Evolutionary conservation across 1,140 invertebrate genomes (phyloP), one percentile per base, ranked within the genome.

Genomic region (Papilio dardanus): DNA sequence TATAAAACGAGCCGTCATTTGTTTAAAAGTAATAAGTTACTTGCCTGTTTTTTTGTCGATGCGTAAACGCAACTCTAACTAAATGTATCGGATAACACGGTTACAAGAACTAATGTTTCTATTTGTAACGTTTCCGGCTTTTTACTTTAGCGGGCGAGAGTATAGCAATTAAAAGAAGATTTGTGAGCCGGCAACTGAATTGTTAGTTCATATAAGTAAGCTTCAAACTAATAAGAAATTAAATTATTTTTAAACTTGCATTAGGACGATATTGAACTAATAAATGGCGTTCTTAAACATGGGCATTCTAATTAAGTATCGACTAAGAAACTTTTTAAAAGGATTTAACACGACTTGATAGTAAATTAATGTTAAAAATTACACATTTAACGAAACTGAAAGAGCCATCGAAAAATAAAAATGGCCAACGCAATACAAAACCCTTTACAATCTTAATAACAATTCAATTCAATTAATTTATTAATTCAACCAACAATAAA

Each of bases 81-180:
- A 74, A 76, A 83, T 77, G 82, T 90, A 90, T 92, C 87, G 79
- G 77, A 82, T 88, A 79, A 81, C 89, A 65, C 62, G 71, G 80
- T 88, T 83, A 85, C 85, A 83, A 82, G 85, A 88, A 90, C 82
- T 83, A 91, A 91, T 90, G 89, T 86, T 85, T 88, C 89, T 85
- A 89, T 89, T 88, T 87, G 85, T 86, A 84, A 81, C 83, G 81
- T 85, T 86, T 91, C 89, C 89, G 87, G 90, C 85, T 86, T 88
- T 85, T 88, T 83, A 82, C 79, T 74, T 76, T 76, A 73, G 24
- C 46, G 30, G 73, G 21, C 37, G 42, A 37, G 40, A 62, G 40
- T 31, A 30, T 24, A 66, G 35, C 35, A 37, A 37, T 37, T 37
- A 37, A 37, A 76, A 77, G 67, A 71, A 74, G 79, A 83, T 83